A percentile compares a stretch with the other conserved stretches of the same genome.
Evolutionary conservation across 1,140 invertebrate genomes (phyloP).

Genomic region (Eupristina koningsbergeri): DNA sequence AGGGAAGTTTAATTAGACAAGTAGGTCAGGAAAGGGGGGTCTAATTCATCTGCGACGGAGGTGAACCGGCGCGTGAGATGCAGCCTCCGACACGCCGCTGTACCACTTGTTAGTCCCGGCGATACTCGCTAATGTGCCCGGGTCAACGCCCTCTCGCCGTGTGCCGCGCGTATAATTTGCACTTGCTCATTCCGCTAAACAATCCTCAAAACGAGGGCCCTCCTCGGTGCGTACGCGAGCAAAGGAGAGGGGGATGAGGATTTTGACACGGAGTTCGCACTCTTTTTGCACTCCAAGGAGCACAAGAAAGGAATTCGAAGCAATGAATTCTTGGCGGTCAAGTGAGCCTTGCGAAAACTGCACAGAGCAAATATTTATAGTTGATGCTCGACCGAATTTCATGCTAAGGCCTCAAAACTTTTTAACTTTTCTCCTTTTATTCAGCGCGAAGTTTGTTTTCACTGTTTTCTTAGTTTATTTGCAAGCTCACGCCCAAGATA

Average conservation of each 20-base stretch:
- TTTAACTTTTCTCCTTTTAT: background rate
- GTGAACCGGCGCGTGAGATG: slow-evolving; percentile 54
- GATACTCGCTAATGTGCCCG: slow-evolving; percentile 67
- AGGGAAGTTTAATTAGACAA: slow-evolving; percentile 70
- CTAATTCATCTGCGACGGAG: slow-evolving; percentile 71
- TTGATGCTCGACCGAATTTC: background rate
- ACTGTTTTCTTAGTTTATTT: background rate
- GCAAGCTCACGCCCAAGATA: background rate
- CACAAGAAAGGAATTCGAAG: background rate
- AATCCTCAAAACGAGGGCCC: background rate
- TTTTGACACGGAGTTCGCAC: background rate
- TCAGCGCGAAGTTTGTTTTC: background rate
- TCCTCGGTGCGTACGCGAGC: background rate
- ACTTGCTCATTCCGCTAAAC: slow-evolving; percentile 11
- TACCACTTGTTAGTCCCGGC: slow-evolving; percentile 63
- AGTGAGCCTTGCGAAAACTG: background rate
- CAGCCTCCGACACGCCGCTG: slow-evolving; percentile 49
- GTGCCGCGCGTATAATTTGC: slow-evolving; percentile 13
- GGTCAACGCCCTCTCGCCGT: slow-evolving; percentile 65
- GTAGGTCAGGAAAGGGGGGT: slow-evolving; percentile 71
- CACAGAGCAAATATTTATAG: slow-evolving; percentile 3
- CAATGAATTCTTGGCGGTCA: background rate
- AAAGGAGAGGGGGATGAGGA: background rate
- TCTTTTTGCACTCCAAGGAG: background rate
- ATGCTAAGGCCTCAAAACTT: background rate